Conservation (phyloP, 2,113 vertebrate genomes). For the Prolemur simus region DNA sequence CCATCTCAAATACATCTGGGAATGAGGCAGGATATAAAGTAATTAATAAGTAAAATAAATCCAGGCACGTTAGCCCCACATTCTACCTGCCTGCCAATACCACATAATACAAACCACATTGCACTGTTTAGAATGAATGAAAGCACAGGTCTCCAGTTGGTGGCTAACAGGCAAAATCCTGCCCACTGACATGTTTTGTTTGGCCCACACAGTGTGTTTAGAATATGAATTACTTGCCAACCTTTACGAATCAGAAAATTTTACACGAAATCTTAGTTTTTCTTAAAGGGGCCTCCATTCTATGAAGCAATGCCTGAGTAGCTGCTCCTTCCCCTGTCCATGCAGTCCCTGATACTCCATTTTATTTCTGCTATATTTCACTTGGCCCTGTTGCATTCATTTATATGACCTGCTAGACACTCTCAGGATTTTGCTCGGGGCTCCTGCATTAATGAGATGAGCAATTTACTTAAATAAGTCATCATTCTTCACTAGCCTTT, state of each 20-base stretch:
- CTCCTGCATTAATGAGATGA: background rate
- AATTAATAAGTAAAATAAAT: slow-evolving; percentile 77
- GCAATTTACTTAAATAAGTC: slow-evolving; percentile 31
- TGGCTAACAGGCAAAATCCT: slow-evolving; percentile 61
- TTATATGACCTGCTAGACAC: background rate
- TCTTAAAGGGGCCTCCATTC: slow-evolving; percentile 25
- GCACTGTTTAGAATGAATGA: slow-evolving; percentile 64
- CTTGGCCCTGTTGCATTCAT: background rate
- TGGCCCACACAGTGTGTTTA: slow-evolving; percentile 63
- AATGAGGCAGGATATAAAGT: slow-evolving; percentile 62
- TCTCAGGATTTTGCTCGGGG: background rate
- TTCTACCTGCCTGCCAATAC: slow-evolving; percentile 58
- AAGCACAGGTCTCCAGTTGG: slow-evolving; percentile 46
- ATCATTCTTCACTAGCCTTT: background rate
- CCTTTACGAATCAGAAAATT: slow-evolving; percentile 45
- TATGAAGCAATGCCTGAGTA: background rate
- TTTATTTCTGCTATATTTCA: background rate
- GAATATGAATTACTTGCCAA: slow-evolving; percentile 57
- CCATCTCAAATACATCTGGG: slow-evolving; percentile 43
- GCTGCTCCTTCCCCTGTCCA: background rate
- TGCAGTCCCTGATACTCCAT: background rate
- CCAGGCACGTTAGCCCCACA: slow-evolving; percentile 39
- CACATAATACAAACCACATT: slow-evolving; percentile 68
- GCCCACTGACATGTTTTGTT: slow-evolving; percentile 68
- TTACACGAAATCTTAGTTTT: background rate